phyloP scores from a whole-genome alignment of 1,140 invertebrate genomes.

The Aphaenogaster ashmeadi region DNA sequence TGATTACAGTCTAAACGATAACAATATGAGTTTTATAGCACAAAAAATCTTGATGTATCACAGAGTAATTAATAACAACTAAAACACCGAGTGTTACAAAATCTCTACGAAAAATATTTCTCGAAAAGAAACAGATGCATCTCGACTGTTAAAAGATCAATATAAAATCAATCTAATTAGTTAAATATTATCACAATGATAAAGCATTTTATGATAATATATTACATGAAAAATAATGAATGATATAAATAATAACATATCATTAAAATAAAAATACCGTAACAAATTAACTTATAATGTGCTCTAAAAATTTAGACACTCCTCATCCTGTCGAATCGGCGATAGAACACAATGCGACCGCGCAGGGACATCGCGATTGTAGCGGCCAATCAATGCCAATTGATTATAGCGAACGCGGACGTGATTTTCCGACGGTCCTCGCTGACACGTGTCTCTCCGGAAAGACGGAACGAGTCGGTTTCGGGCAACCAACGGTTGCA shows the following conservation, averaged over 20 bases:
- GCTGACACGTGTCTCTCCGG: constrained; percentile 28
- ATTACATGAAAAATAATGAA: background rate
- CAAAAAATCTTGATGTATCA: background rate
- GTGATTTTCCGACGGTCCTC: constrained; percentile 62
- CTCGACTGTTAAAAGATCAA: background rate
- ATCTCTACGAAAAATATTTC: background rate
- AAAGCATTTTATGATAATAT: background rate
- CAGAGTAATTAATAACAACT: background rate
- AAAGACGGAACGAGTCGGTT: constrained; percentile 45
- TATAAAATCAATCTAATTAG: background rate
- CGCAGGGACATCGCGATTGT: constrained; percentile 51
- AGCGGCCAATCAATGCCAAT: constrained; percentile 70
- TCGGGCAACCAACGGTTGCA: background rate
- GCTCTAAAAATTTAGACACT: background rate
- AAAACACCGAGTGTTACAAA: background rate
- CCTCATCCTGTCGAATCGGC: background rate
- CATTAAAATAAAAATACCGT: too few relatives aligned
- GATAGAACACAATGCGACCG: constrained; percentile 29
- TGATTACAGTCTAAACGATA: background rate
- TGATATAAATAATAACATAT: background rate
- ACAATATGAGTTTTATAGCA: background rate
- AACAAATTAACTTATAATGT: background rate
- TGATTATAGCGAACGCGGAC: constrained; percentile 64
- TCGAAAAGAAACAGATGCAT: background rate
- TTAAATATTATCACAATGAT: background rate